phyloP scores from a whole-genome alignment of 2,888 invertebrate genomes.

The Orthosia gracilis region DNA sequence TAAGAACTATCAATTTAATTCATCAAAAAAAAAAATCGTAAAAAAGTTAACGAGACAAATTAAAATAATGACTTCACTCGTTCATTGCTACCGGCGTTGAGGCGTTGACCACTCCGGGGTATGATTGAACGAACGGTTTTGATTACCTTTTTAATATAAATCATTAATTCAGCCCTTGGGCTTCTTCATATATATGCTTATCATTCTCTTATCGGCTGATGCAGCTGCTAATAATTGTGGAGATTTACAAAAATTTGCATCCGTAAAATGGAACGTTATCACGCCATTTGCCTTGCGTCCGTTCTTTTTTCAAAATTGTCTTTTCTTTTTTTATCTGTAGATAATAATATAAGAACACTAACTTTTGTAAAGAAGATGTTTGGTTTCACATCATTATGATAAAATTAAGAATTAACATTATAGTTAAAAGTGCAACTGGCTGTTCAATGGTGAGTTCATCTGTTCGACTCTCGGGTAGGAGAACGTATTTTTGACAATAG shows the following conservation, averaged over 20 bases:
- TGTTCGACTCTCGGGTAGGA: neutral
- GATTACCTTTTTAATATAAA: slow-evolving; percentile 56
- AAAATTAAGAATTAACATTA: no score
- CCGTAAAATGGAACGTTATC: slow-evolving; percentile 71
- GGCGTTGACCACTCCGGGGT: slow-evolving; percentile 57
- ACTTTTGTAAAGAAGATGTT: neutral
- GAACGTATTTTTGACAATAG: neutral
- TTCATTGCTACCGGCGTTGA: slow-evolving; percentile 65
- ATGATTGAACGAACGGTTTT: slow-evolving; percentile 43
- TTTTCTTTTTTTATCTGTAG: neutral
- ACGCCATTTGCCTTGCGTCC: slow-evolving; percentile 68
- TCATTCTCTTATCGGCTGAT: slow-evolving; percentile 70
- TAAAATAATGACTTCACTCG: slow-evolving; percentile 59
- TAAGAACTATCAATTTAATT: slow-evolving; percentile 42
- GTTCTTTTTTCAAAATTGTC: slow-evolving; percentile 29
- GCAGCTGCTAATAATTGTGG: slow-evolving; percentile 83
- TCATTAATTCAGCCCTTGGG: slow-evolving; percentile 66
- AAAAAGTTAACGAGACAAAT: slow-evolving; percentile 58
- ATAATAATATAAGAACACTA: neutral
- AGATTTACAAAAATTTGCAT: slow-evolving; percentile 84
- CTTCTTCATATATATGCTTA: slow-evolving; percentile 77
- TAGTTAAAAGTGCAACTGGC: neutral
- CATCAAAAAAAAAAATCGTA: slow-evolving; percentile 24
- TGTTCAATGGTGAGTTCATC: neutral
- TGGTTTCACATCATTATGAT: neutral